phyloP scores from a whole-genome alignment of 2,888 invertebrate species.

The Chrysomela aeneicollis region DNA sequence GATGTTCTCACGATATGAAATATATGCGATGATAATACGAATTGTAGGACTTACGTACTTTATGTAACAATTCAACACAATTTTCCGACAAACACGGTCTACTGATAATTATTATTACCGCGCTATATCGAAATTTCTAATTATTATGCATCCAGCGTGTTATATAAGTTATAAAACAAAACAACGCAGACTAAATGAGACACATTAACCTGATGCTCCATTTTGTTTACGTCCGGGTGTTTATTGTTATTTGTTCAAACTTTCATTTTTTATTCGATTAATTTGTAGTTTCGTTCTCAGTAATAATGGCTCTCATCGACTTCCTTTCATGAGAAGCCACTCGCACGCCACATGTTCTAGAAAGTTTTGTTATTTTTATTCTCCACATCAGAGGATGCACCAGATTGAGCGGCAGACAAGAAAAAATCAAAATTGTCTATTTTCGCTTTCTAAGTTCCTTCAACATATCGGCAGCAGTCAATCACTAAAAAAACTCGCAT shows the following conservation, averaged over 20 bases:
- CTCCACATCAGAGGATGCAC: not conserved
- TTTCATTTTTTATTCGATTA: constrained; percentile 33
- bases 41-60: too few relatives aligned
- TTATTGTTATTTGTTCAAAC: constrained; percentile 30
- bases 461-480: too few relatives aligned
- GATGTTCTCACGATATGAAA: too few relatives aligned
- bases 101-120: not conserved
- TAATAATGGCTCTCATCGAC: not conserved
- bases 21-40: too few relatives aligned
- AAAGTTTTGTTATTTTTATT: not conserved
- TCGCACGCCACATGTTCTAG: not conserved
- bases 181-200: not conserved
- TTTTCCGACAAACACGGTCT: not conserved
- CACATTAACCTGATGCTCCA: constrained; percentile 20
- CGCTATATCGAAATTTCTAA: not conserved
- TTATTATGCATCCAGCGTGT: constrained; percentile 1
- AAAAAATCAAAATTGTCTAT: not conserved
- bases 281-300: not conserved
- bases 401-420: not conserved
- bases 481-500: too few relatives aligned
- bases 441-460: too few relatives aligned
- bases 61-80: not conserved
- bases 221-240: constrained; percentile 32
- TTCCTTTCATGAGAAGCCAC: not conserved
- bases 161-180: constrained; percentile 2